Evolutionary conservation across 1,140 invertebrate species (phyloP), one percentile per base, ranked within the genome.

Genomic region (Bombus haemorrhoidalis): DNA sequence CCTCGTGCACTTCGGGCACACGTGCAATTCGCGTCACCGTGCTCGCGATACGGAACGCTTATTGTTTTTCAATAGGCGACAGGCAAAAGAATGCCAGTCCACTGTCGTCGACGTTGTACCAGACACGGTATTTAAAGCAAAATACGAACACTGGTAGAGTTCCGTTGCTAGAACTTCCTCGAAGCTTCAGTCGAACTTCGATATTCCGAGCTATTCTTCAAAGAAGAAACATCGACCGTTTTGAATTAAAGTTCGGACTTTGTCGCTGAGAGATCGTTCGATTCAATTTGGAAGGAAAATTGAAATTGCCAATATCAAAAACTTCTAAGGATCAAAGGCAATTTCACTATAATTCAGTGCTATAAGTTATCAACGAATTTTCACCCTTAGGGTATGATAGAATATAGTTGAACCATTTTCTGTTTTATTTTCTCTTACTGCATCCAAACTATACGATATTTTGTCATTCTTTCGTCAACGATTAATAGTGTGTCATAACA

Each of bases 21-120:
- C 81, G 64, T 78, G 81, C 64, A 78, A 53, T 37, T 1, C n/a
- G 80, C 39, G 53, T 59, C 68, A 59, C 28, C 25, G 28, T 28
- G 28, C 8, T 22, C 43, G 41, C 62, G 74, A 83, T 53, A 69
- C 37, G 47, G 74, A 83, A 83, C 32, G 81, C 22, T 69, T 68
- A 83, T 83, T 83, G 81, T 83, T 75, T 83, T 57, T 28, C 64
- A 78, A 57, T 78, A 69, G 74, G 13, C 43, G 22, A 69, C 62
- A 25, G 13, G 32, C 43, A 12, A 62, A 66, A 79, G 39, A 77
- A 34, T 78, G 43, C 25, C 22, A n/a, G 39, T 28, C 41, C 13
- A 32, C 12, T 9, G 22, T 39, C 3, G 22, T 34, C 62, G 8
- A 15, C 22, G 62, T 47, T 39, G 68, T 37, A 18, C 57, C 71